These are phyloP conservation scores for Ruditapes philippinarum DNA, from an alignment of 1,140 invertebrate genomes.

Conservation along the genomic window DNA sequence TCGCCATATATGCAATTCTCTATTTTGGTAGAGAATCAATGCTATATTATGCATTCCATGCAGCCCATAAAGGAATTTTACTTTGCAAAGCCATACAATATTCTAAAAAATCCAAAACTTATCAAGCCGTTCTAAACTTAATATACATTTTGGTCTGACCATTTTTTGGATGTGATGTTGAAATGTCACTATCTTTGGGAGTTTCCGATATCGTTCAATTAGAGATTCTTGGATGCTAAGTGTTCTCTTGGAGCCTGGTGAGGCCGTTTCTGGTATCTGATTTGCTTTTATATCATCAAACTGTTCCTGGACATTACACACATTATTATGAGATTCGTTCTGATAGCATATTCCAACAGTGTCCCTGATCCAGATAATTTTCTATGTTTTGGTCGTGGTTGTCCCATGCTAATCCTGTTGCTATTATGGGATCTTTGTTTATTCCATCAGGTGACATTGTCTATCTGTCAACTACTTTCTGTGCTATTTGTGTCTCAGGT, in stretches of 20 bases:
- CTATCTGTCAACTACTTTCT: not conserved
- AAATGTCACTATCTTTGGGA: not conserved
- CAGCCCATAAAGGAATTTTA: not conserved
- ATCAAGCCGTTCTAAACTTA: not conserved
- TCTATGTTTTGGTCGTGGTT: conserved; percentile 1
- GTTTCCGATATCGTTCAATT: not conserved
- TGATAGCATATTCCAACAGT: conserved; percentile 40
- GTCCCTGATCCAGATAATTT: conserved; percentile 25
- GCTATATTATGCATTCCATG: not conserved
- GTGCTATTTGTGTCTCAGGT: not conserved
- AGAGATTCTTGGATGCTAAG: not conserved
- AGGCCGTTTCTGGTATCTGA: not conserved
- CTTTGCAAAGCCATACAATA: not conserved
- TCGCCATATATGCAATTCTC: not conserved
- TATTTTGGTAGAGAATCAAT: not conserved
- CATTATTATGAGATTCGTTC: not conserved
- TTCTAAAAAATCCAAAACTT: not conserved
- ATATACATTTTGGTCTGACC: not conserved
- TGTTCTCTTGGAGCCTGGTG: not conserved
- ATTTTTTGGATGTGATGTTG: not conserved
- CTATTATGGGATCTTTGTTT: not conserved
- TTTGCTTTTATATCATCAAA: not conserved
- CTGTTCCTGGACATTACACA: no score
- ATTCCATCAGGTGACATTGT: not conserved
- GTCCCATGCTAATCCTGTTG: not conserved